phyloP scores from a whole-genome alignment of 2,113 vertebrate genomes.

The Hemibagrus wyckioides region DNA sequence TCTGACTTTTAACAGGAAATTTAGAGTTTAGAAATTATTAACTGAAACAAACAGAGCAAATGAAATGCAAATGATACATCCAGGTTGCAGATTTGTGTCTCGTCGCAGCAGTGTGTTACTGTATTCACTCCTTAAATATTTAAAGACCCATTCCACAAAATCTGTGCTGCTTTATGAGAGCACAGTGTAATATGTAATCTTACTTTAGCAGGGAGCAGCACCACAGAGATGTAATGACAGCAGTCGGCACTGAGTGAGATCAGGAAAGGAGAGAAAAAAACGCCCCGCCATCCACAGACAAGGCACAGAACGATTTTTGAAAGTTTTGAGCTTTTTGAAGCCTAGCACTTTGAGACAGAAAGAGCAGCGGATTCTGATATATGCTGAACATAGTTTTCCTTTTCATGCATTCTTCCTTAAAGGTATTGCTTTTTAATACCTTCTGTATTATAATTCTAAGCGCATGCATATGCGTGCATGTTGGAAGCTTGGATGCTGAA shows the following conservation, averaged over 20 bases:
- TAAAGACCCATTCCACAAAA: slow-evolving; percentile 71
- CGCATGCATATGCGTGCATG: slow-evolving; percentile 30
- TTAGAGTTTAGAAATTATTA: slow-evolving; percentile 46
- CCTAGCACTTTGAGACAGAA: slow-evolving; percentile 28
- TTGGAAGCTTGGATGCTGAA: background rate
- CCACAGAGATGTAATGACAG: slow-evolving; percentile 59
- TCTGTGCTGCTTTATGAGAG: slow-evolving; percentile 64
- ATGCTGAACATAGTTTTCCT: slow-evolving; percentile 51
- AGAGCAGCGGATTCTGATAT: slow-evolving; percentile 46
- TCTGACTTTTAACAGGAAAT: slow-evolving; percentile 6
- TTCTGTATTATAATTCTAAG: slow-evolving; percentile 42
- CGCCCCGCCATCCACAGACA: slow-evolving; percentile 35
- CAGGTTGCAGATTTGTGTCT: slow-evolving; percentile 67
- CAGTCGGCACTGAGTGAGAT: slow-evolving; percentile 59
- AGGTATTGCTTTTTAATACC: slow-evolving; percentile 24
- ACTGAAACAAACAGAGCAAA: slow-evolving; percentile 47
- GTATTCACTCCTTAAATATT: slow-evolving; percentile 75
- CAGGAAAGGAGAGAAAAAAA: slow-evolving; percentile 43
- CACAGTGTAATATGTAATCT: slow-evolving; percentile 73
- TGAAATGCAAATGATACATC: slow-evolving; percentile 68
- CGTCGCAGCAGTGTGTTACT: slow-evolving; percentile 67
- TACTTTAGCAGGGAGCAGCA: slow-evolving; percentile 72
- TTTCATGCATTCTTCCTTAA: slow-evolving; percentile 22
- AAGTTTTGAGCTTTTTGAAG: slow-evolving; percentile 66
- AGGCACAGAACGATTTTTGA: slow-evolving; percentile 66